Base-by-base conservation (phyloP, 2,888 invertebrate species). In the Thymelicus sylvestris region DNA sequence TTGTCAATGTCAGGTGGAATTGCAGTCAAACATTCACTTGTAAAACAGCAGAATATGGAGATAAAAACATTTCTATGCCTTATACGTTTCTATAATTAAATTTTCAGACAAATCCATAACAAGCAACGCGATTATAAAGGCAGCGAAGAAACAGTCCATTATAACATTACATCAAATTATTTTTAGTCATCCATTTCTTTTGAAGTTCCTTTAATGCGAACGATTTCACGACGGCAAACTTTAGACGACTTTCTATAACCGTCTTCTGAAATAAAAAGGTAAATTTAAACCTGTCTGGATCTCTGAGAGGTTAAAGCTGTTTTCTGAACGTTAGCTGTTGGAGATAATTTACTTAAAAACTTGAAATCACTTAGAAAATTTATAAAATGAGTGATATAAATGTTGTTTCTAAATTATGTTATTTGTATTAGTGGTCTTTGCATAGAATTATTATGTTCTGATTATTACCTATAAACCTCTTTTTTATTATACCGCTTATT, bases 231-330 rank as follows among this genome's bases (percentile, higher is more conserved):
- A 65, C 64, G 65, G 65, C 65, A 7, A 70, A 70, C 70, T 70
- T 70, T 44, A 63, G 55, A 47, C 31, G 64, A 65, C 70, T 70
- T 50, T 69, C 69, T 70, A 70, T 65, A 70, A 70, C 50, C 70
- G 70, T 70, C 69, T 38, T 55, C 50, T 50, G 60, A 65, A 70
- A 70, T 70, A 70, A 70, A 70, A 70, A 70, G 57, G 69, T 60
- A 52, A 70, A 64, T 68, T 68, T 68, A 38, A 65, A 69, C 69
- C 63, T 64, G 64, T 69, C 64, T 64, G 59, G 44, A 64, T 59
- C 57, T 48, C 60, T 48, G 59, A 65, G 39, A 50, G 61, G 48
- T 61, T 44, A 47, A 67, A 61, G 67, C 61, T 31, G 13, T 47
- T 66, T 73, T 67, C 68, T 60, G 48, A 66, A 39, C 60, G 57